Evolutionary conservation across 1,140 invertebrate genomes (phyloP), one percentile per base, ranked within the genome.

Genomic region (Theocolax elegans): DNA sequence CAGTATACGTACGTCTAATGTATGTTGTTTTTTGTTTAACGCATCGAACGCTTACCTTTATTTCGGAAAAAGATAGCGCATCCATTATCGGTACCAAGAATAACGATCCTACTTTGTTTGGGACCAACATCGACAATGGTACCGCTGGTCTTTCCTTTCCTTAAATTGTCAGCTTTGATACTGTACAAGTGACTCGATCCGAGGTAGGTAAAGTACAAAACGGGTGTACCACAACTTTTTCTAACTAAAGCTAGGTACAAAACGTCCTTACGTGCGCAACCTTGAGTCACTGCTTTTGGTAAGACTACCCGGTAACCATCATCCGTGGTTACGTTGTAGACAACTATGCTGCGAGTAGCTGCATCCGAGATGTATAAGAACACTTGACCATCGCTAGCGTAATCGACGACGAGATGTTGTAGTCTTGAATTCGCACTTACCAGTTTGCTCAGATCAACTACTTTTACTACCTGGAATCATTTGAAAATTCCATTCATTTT

Each of bases 361-460:
- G 89, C 89, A 80, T 92, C 91, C 31, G 87, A 89, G 1, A 91
- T 85, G 74, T 91, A 91, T 8, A 90, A 79, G 67, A 87, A 89
- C 9, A 82, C 80, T 63, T 89, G 86, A 17, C 44, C 42, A 68
- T 89, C 87, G 0, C 77, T 72, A 9, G 79, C 77, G 70, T 89
- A 89, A 51, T 91, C 89, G 15, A 89, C 87, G 17, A 87, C 85
- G 6, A 90, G 67, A 74, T 90, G 89, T 67, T 91, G 89, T 3
- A 91, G 74, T 1, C 88, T 82, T 0, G 88, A 89, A 15, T 80
- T 77, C 15, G 82, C 63, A 0, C 79, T 83, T 1, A 87, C 85
- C 3, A 91, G 76, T 0, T 82, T 80, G n/a, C 85, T 85, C 59
- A 92, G 76, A 12, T 89, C 87, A 19, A 91, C 78, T 0, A 79